Evolutionary conservation across 2,113 vertebrate genomes (phyloP).

Genomic region (Hyla sarda): DNA sequence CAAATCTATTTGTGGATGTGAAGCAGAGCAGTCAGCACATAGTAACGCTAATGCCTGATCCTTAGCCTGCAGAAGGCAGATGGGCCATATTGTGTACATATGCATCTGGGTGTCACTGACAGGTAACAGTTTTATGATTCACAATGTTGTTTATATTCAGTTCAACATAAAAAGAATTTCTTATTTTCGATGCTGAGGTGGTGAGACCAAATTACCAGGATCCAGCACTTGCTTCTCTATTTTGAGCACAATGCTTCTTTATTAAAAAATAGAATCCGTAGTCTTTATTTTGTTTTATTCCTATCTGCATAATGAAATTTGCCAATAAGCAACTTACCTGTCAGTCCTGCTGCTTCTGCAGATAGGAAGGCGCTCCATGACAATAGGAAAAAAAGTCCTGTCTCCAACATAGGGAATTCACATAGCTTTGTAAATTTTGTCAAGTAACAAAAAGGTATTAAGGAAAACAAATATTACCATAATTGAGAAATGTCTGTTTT

Average conservation of each 20-base stretch:
- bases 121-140: no score
- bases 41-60: no score
- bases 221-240: neutral
- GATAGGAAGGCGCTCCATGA: conserved; percentile 88
- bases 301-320: neutral
- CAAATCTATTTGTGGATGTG: no score
- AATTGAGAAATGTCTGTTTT: neutral
- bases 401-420: conserved; percentile 85
- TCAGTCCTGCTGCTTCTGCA: conserved; percentile 80
- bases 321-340: conserved; percentile 71
- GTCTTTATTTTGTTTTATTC: neutral
- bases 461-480: conserved; percentile 67
- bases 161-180: neutral
- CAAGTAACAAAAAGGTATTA: conserved; percentile 76
- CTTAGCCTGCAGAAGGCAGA: no score
- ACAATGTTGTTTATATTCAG: neutral
- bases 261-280: no score
- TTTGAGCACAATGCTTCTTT: neutral
- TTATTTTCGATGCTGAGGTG: neutral
- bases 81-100: no score
- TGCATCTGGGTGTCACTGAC: no score
- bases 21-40: no score
- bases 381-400: conserved; percentile 81
- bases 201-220: neutral
- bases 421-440: conserved; percentile 84